phyloP scores from a whole-genome alignment of 2,113 vertebrate genomes.

The Fukomys damarensis region DNA sequence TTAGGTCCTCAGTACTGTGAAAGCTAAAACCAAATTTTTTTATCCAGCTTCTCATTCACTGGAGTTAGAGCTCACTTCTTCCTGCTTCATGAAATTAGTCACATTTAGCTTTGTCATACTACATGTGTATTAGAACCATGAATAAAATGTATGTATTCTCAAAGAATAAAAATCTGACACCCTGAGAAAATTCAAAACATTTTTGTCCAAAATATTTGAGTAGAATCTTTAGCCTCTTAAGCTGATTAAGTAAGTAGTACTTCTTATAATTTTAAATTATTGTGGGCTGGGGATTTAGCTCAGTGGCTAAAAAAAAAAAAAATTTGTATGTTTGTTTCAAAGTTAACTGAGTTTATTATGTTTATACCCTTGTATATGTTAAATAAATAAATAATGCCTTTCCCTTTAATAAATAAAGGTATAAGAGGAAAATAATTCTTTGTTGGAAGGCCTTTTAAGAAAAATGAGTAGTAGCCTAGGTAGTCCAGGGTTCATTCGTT shows the following conservation, averaged over 20 bases:
- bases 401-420: constrained; percentile 17
- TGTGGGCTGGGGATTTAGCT: too few relatives aligned
- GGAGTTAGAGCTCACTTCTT: not conserved
- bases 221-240: not conserved
- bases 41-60: not conserved
- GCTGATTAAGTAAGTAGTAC: not conserved
- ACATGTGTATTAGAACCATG: not conserved
- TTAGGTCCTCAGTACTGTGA: not conserved
- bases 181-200: not conserved
- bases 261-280: not conserved
- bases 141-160: not conserved
- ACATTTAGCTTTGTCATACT: constrained; percentile 21
- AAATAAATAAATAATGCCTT: not conserved
- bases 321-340: not conserved
- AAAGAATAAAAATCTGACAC: not conserved
- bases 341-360: not conserved
- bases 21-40: not conserved
- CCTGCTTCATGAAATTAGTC: constrained; percentile 5
- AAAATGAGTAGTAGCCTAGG: not conserved
- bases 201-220: not conserved
- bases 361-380: not conserved
- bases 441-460: not conserved
- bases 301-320: too few relatives aligned
- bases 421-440: not conserved
- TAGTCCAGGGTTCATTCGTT: not conserved